Base-by-base conservation (phyloP, 2,888 invertebrate genomes). In the Brachyptera putata region DNA sequence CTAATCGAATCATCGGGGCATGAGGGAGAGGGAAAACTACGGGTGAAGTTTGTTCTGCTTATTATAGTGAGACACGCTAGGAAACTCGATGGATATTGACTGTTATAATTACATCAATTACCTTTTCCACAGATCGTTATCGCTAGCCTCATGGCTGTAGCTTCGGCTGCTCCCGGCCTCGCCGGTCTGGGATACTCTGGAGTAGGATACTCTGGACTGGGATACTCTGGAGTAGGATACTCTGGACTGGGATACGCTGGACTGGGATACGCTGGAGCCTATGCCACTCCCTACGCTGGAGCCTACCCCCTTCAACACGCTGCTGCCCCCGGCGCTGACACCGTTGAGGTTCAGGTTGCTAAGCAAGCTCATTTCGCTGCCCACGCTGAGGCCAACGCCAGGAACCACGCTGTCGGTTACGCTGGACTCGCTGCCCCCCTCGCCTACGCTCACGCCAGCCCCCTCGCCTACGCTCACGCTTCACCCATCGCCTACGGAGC, bases 331-430 rank as follows among this genome's bases (percentile, higher is more conserved):
- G 66, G 68, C 64, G 68, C 68, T 43, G 65, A 68, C 13, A 2
- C 21, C 13, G 49, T 53, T 36, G 61, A 25, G 2, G 56, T 14
- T n/a, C n/a, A n/a, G n/a, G n/a, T n/a, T n/a, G n/a, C n/a, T n/a
- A n/a, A n/a, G n/a, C n/a, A n/a, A n/a, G 43, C 13, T 39, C 39
- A 39, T 39, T 16, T n/a, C 39, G 5, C 3, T 3, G 18, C 36
- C 24, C 13, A 24, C 11, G 1, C 30, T 49, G 14, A 34, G 18
- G 58, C 26, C 16, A 11, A 18, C 25, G 26, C 41, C 41, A 49
- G 36, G 11, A 39, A 79, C 68, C 82, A 83, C 70, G 76, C 80
- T 53, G 84, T 84, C 73, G 81, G 84, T n/a, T 41, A 41, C 41
- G 49, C 30, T 14, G 39, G 4, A 3, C 16, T 30, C 49, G 25